A percentile compares a stretch with the other conserved stretches of the same genome.
phyloP scores from a whole-genome alignment of 2,113 vertebrate genomes.

The Pomatorhinus ruficollis region DNA sequence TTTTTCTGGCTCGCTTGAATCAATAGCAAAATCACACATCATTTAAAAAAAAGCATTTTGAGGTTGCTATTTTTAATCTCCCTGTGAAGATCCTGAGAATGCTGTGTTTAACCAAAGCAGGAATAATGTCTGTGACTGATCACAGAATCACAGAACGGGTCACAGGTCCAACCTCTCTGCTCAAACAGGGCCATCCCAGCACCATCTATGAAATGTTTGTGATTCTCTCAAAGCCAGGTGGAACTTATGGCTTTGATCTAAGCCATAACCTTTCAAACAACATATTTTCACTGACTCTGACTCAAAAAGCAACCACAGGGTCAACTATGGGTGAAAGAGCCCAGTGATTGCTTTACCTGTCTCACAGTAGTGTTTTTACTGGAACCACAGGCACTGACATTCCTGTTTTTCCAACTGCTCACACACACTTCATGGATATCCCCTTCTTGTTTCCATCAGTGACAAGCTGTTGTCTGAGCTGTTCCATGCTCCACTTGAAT shows the following conservation, averaged over 20 bases:
- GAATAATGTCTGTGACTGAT: background rate
- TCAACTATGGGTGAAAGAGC: background rate
- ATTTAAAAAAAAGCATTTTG: background rate
- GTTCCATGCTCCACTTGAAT: background rate
- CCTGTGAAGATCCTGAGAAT: no score
- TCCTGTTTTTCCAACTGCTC: background rate
- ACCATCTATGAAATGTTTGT: background rate
- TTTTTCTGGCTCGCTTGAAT: background rate
- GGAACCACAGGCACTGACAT: background rate
- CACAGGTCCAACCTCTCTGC: background rate
- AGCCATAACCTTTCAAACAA: background rate
- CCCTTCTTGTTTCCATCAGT: background rate
- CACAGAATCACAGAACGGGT: background rate
- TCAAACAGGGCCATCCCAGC: background rate
- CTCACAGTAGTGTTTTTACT: background rate
- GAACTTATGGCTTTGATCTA: background rate
- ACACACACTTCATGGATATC: background rate
- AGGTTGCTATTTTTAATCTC: background rate
- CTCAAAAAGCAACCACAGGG: background rate
- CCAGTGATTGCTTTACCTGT: background rate
- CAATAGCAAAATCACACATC: background rate
- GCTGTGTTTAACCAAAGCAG: background rate
- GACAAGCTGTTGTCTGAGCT: background rate
- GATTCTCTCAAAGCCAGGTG: background rate
- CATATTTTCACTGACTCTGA: background rate